phyloP scores from a whole-genome alignment of 1,140 invertebrate species.

The Drosophila pallidifrons region DNA sequence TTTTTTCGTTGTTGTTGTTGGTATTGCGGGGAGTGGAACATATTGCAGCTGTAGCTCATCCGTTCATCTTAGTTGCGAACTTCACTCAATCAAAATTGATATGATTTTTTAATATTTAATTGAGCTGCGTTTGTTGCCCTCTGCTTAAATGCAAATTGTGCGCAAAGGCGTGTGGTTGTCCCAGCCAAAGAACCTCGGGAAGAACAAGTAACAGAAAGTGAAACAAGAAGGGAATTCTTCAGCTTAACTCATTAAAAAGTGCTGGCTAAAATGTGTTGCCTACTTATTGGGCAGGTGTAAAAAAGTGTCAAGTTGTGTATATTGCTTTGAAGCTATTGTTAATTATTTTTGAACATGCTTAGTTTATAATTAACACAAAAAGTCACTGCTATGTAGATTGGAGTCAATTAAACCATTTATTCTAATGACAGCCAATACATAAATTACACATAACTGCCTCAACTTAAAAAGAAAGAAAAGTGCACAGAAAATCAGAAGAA shows the following conservation, averaged over 20 bases:
- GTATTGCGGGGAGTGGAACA: conserved; percentile 9
- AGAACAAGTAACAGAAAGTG: too few species aligned
- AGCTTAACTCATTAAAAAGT: neutral
- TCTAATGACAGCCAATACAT: too few species aligned
- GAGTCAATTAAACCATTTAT: too few species aligned
- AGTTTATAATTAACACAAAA: too few species aligned
- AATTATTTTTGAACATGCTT: too few species aligned
- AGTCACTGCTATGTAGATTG: too few species aligned
- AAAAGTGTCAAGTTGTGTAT: too few species aligned
- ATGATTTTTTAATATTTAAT: conserved; percentile 84
- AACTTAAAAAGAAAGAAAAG: too few species aligned
- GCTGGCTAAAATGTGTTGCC: conserved; percentile 42
- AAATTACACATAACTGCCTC: too few species aligned
- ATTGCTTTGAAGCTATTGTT: too few species aligned
- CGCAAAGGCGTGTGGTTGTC: conserved; percentile 75
- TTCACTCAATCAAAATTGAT: conserved; percentile 49
- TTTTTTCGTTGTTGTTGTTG: conserved; percentile 17
- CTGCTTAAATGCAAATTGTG: conserved; percentile 75
- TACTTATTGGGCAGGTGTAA: conserved; percentile 41
- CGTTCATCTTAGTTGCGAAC: conserved; percentile 61
- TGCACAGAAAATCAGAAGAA: too few species aligned
- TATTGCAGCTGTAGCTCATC: conserved; percentile 27
- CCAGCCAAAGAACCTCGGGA: neutral
- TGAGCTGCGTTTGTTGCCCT: conserved; percentile 60
- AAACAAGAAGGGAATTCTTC: too few species aligned